phyloP scores from a whole-genome alignment of 2,797 vertebrate genomes.

The Trematomus bernacchii region DNA sequence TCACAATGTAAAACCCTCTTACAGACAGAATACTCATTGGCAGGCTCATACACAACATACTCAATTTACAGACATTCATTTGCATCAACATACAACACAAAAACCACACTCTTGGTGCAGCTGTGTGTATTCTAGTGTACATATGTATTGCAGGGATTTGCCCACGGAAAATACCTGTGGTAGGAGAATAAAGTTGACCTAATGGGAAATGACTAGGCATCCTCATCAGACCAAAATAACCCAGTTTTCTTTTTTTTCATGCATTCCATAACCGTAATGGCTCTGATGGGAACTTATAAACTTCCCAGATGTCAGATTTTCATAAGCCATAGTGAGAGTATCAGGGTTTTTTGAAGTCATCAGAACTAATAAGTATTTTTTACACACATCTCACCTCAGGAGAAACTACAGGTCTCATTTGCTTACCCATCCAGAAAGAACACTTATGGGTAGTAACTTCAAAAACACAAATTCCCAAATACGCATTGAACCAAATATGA shows the following conservation, averaged over 20 bases:
- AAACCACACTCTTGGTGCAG: conserved; percentile 28
- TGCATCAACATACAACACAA: conserved; percentile 12
- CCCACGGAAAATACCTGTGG: conserved; percentile 77
- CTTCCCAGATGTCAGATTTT: conserved; percentile 50
- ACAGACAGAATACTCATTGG: background rate
- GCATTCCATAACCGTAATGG: conserved; percentile 58
- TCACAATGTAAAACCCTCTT: background rate
- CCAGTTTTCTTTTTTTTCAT: conserved; percentile 10
- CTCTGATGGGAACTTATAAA: conserved; percentile 61
- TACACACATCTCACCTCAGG: background rate
- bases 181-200: conserved; percentile 69
- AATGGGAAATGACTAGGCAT: conserved; percentile 72
- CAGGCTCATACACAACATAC: background rate
- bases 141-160: conserved; percentile 58
- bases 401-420: conserved; percentile 4
- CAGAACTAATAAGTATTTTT: background rate
- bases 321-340: conserved; percentile 12
- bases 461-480: background rate
- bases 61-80: conserved; percentile 16
- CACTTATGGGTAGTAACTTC: background rate
- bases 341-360: conserved; percentile 39
- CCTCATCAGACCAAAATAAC: conserved; percentile 62
- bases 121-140: conserved; percentile 49
- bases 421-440: background rate
- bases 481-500: background rate